phyloP scores from a whole-genome alignment of 2,888 invertebrate species.

The Ophonus ardosiacus region DNA sequence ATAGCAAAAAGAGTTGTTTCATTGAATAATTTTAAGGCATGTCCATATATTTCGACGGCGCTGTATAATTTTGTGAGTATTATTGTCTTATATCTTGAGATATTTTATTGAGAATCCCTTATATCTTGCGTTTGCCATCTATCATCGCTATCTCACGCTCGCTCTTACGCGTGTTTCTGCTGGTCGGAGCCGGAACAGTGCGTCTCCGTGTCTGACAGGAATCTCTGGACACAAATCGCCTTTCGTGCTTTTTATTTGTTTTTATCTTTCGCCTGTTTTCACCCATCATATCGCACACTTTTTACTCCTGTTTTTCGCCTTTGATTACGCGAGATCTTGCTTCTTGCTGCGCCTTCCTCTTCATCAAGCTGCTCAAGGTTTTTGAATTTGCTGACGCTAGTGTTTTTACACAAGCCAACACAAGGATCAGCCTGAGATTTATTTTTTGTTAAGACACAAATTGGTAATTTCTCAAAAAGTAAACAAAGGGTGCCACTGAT shows the following conservation, averaged over 20 bases:
- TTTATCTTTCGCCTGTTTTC: constrained; percentile 62
- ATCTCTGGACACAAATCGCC: constrained; percentile 51
- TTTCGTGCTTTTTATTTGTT: constrained; percentile 59
- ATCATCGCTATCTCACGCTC: constrained; percentile 58
- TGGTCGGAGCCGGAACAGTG: constrained; percentile 33
- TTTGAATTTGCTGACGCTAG: constrained; percentile 9
- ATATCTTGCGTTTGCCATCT: constrained; percentile 49
- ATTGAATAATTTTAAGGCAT: too few relatives aligned
- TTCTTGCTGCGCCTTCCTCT: background rate
- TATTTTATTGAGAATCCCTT: background rate
- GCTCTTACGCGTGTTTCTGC: background rate
- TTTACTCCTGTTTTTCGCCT: constrained; percentile 53
- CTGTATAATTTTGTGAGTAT: background rate
- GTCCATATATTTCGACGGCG: too few relatives aligned
- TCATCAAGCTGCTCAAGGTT: constrained; percentile 32
- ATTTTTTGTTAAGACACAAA: background rate
- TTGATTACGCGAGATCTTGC: constrained; percentile 48
- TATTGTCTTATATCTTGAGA: background rate
- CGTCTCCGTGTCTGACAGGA: constrained; percentile 37
- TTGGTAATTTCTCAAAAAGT: background rate
- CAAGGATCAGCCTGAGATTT: background rate
- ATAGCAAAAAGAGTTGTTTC: too few relatives aligned
- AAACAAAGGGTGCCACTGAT: background rate
- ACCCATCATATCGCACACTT: constrained; percentile 59
- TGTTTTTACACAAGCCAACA: constrained; percentile 39